phyloP scores from a whole-genome alignment of 1,140 invertebrate species.

The Myzus persicae region DNA sequence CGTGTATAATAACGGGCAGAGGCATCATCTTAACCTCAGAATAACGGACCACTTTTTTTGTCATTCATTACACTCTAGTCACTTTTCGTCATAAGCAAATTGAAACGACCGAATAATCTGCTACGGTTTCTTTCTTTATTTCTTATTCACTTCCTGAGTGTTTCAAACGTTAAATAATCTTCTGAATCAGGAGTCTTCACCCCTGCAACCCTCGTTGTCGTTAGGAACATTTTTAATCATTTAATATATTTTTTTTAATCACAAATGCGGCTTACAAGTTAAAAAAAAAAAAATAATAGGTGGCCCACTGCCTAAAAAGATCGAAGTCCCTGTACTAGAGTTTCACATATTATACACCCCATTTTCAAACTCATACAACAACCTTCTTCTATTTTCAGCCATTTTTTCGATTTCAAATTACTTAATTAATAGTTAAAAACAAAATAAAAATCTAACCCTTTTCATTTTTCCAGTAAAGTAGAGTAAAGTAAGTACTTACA shows the following conservation, averaged over 20 bases:
- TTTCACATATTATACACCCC: too few relatives aligned
- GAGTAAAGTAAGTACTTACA: too few relatives aligned
- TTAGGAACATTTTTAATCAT: neutral
- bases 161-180: neutral
- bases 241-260: neutral
- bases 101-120: neutral
- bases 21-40: neutral
- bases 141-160: neutral
- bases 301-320: neutral
- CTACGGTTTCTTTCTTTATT: neutral
- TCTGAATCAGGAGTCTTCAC: neutral
- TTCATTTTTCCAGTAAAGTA: too few relatives aligned
- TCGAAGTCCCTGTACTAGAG: neutral
- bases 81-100: neutral
- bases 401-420: neutral
- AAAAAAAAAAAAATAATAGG: neutral
- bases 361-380: too few relatives aligned
- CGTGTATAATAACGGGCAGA: slow-evolving; percentile 35
- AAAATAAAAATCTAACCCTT: too few relatives aligned
- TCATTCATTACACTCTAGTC: neutral
- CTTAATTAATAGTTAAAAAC: too few relatives aligned
- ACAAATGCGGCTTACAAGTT: too few relatives aligned
- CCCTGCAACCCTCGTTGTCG: too few relatives aligned
- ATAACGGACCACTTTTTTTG: neutral
- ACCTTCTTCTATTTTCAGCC: neutral